Evolutionary conservation across 92 coral and sea anemone species (phyloP), one percentile per base, ranked within the genome.

Genomic region (Umimayanthus chanpuru): DNA sequence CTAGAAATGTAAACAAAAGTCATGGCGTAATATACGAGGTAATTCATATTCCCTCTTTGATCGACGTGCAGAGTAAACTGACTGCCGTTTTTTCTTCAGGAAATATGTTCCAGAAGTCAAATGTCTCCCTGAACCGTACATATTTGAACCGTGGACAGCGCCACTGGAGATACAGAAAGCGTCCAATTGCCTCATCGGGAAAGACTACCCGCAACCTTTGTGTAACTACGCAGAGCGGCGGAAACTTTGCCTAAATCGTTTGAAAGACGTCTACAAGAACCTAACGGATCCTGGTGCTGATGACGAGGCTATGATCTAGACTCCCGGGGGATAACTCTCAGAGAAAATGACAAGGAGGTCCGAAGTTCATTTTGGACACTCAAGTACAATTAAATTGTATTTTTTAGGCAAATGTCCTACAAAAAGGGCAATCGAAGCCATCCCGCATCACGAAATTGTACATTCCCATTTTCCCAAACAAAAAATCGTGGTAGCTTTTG

Each of bases 141-240:
- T 96, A 49, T 94, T 88, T 76, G 95, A 96, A 70, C 98, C 98
- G 0, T 96, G 98, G 98, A 88, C 88, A 29, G 93, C 98, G 14
- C 98, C 98, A 6, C 41, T 77, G 0, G 91, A 90, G 44, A 88
- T 90, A 14, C 98, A 96, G 86, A 86, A 89, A 61, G 94, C 91
- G 18, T 89, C 96, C 32, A 95, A 89, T 81, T 96, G 98, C 75
- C 80, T 95, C 25, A 85, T 96, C 47, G 98, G 98, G 41, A 74
- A 91, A 81, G 95, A 96, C 70, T 94, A 96, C 85, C 98, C 98
- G 4, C 80, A 88, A 23, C 94, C 94, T 47, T 85, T 96, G 71
- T 89, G 90, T 36, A 93, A 88, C 73, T 94, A 91, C 80, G 26
- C 93, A 5, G 95, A 95, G 50, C 86, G 94, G 86, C 92, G 96